phyloP scores from a whole-genome alignment of 1,140 invertebrate genomes.

The Brachionus sp. region DNA sequence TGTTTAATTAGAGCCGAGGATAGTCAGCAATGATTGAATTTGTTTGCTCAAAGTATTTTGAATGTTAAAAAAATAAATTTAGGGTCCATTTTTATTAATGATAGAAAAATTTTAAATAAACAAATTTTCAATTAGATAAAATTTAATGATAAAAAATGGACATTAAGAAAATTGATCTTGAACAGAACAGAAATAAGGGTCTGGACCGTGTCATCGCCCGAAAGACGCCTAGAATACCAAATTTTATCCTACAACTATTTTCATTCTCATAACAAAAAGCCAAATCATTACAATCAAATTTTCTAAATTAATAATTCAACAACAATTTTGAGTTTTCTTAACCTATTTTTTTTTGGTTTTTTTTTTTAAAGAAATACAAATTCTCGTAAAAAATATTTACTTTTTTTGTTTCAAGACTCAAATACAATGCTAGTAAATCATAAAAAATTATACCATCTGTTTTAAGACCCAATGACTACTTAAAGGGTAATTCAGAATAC shows the following conservation, averaged over 20 bases:
- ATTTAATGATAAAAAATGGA: not conserved
- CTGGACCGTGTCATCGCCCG: not conserved
- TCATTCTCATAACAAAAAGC: not conserved
- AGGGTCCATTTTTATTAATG: not conserved
- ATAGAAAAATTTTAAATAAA: too few species aligned
- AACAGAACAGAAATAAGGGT: not conserved
- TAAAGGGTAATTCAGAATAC: not conserved
- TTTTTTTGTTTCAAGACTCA: slow-evolving; percentile 6
- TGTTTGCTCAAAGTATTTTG: not conserved
- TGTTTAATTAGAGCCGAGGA: not conserved
- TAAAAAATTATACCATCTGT: slow-evolving; percentile 28
- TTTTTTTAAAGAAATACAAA: slow-evolving; percentile 4
- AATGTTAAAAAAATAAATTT: not conserved
- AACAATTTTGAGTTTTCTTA: slow-evolving; percentile 28
- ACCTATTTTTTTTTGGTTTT: slow-evolving; percentile 15
- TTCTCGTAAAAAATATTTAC: slow-evolving; percentile 19
- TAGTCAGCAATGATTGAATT: not conserved
- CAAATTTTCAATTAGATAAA: not conserved
- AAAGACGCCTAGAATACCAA: not conserved
- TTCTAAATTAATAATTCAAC: slow-evolving; percentile 35
- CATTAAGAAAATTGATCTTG: not conserved
- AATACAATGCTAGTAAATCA: not conserved
- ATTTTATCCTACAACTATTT: slow-evolving; percentile 4
- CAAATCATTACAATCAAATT: not conserved
- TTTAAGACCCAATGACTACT: not conserved